Evolutionary conservation across 2,888 invertebrate genomes (phyloP).

Genomic region (Octodonta nipae): DNA sequence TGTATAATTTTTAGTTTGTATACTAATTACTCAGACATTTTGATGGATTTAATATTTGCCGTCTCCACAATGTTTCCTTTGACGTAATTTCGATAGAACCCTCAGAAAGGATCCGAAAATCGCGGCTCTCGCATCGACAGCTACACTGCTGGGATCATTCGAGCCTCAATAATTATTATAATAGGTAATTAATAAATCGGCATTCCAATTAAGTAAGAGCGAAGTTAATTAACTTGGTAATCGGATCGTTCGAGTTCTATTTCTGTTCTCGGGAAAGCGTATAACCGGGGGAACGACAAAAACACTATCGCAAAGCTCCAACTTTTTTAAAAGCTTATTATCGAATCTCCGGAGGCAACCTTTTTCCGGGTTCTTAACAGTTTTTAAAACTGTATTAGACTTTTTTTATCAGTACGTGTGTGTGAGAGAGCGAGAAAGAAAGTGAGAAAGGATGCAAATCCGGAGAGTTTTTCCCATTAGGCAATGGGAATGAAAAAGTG

Average conservation of each 20-base stretch:
- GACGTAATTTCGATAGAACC: no score
- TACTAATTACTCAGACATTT: no score
- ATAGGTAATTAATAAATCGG: slow-evolving; percentile 36
- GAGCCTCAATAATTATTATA: no score
- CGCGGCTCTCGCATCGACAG: no score
- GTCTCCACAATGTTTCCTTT: no score
- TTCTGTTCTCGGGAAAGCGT: slow-evolving; percentile 5
- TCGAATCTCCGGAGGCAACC: slow-evolving; percentile 26
- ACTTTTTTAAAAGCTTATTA: slow-evolving; percentile 39
- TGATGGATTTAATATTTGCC: no score
- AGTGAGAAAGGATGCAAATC: no score
- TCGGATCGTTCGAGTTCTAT: slow-evolving; percentile 23
- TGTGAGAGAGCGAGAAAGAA: no score
- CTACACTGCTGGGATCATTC: no score
- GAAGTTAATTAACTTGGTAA: slow-evolving; percentile 37
- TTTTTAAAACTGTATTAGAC: slow-evolving; percentile 36
- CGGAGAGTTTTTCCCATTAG: slow-evolving; percentile 5
- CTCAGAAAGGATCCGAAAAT: no score
- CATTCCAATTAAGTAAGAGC: slow-evolving; percentile 34
- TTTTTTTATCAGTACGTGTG: slow-evolving; percentile 24
- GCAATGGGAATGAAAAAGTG: slow-evolving; percentile 8
- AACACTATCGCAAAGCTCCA: slow-evolving; percentile 9
- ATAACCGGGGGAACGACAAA: background rate
- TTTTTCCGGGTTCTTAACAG: slow-evolving; percentile 30
- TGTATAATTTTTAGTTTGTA: no score